Conservation (phyloP, 2,797 vertebrate genomes). For the Sardinella longiceps region DNA sequence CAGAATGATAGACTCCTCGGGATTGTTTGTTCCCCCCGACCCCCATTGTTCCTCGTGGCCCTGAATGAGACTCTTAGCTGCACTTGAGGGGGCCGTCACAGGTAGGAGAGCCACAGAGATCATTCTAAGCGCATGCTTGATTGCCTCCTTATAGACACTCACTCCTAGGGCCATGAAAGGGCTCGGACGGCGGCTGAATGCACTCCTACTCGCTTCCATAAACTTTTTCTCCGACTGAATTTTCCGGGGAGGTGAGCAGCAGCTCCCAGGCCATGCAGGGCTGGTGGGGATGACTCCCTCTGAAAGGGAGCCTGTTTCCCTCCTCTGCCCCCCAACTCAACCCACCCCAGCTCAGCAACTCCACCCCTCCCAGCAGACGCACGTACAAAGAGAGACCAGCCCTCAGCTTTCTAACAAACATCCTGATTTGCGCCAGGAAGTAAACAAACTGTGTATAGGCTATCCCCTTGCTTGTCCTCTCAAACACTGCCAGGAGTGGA, state of each 20-base stretch:
- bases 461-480: not conserved
- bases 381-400: not conserved
- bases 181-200: slow-evolving; percentile 85
- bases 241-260: slow-evolving; percentile 92
- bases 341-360: slow-evolving; percentile 72
- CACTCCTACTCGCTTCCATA: slow-evolving; percentile 91
- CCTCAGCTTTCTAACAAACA: not conserved
- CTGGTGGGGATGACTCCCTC: slow-evolving; percentile 79
- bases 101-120: slow-evolving; percentile 78
- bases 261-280: slow-evolving; percentile 82
- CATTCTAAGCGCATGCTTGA: slow-evolving; percentile 93
- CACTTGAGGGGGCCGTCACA: slow-evolving; percentile 81
- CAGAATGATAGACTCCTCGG: slow-evolving; percentile 97
- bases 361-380: slow-evolving; percentile 68
- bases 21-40: slow-evolving; percentile 88
- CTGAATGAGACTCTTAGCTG: slow-evolving; percentile 91
- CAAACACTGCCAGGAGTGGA: not conserved
- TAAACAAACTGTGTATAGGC: not conserved
- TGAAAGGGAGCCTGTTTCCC: slow-evolving; percentile 81
- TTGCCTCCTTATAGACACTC: slow-evolving; percentile 90
- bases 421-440: not conserved
- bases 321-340: slow-evolving; percentile 66
- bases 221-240: slow-evolving; percentile 92
- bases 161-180: slow-evolving; percentile 85
- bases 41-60: slow-evolving; percentile 81